A percentile compares a stretch with the other conserved stretches of the same genome.
These are phyloP conservation scores for Acropora yongei DNA, from an alignment of 64 coral and sea anemone genomes.

Conservation along the genomic window DNA sequence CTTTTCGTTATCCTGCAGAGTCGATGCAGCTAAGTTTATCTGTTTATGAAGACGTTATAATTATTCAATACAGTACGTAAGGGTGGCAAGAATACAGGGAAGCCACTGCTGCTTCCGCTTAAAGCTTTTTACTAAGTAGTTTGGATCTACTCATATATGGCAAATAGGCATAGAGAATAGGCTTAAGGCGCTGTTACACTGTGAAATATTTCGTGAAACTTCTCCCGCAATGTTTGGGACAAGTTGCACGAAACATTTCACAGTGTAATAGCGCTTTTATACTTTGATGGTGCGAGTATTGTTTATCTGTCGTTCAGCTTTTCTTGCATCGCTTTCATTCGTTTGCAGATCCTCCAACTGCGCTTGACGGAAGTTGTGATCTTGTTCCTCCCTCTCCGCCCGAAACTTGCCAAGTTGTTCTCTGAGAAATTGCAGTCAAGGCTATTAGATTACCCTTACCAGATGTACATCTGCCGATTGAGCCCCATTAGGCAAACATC, in stretches of 20 bases:
- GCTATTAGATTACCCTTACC: background rate
- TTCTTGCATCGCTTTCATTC: background rate
- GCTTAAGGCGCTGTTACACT: background rate
- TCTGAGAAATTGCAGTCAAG: slow-evolving; percentile 5
- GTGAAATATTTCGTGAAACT: no score
- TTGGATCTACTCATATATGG: background rate
- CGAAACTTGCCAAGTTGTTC: background rate
- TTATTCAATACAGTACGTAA: background rate
- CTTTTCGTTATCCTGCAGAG: slow-evolving; percentile 3
- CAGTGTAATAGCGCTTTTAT: background rate
- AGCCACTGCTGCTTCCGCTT: background rate
- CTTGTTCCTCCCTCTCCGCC: background rate
- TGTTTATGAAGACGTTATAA: background rate
- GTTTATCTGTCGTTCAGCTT: slow-evolving; percentile 1
- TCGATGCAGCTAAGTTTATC: background rate
- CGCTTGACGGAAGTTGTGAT: background rate
- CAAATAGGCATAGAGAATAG: background rate
- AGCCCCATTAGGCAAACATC: background rate
- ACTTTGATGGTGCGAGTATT: background rate
- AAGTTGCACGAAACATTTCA: no score
- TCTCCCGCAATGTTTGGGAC: no score
- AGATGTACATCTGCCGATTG: background rate
- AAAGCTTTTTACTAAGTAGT: background rate
- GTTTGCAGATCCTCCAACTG: background rate
- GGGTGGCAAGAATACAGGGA: background rate